A percentile compares a stretch with the other conserved stretches of the same genome.
phyloP scores from a whole-genome alignment of 1,140 invertebrate genomes.

The Caerostris extrusa region DNA sequence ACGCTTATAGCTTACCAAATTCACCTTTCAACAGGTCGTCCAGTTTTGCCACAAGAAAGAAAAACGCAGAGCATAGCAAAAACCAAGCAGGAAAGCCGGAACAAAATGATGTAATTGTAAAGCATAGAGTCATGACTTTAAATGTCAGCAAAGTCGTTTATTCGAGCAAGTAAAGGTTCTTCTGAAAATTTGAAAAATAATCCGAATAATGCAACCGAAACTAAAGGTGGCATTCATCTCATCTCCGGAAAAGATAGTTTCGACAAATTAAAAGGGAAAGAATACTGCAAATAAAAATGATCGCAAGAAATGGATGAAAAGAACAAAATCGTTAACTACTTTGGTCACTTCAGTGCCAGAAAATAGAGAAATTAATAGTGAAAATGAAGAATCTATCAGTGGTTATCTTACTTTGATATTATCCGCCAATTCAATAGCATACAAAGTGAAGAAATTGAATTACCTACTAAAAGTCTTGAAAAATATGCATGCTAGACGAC shows the following conservation, averaged over 20 bases:
- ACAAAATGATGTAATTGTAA: neutral
- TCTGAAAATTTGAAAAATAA: neutral
- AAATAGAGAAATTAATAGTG: neutral
- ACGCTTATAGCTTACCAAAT: neutral
- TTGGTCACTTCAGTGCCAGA: neutral
- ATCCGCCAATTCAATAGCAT: neutral
- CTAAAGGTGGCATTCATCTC: neutral
- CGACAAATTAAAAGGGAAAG: neutral
- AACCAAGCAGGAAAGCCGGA: neutral
- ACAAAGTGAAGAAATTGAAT: neutral
- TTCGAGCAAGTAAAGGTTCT: neutral
- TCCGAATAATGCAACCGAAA: neutral
- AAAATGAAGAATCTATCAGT: no score
- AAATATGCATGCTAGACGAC: neutral
- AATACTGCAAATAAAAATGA: neutral
- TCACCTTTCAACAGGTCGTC: neutral
- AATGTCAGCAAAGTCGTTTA: neutral
- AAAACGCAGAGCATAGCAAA: neutral
- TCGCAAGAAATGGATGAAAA: neutral
- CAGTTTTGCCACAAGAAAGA: neutral
- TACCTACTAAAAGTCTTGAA: neutral
- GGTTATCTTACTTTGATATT: neutral
- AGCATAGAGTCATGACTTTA: neutral
- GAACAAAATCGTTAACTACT: neutral
- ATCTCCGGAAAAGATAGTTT: neutral